Percentiles rank a stretch among this genome's conserved stretches.
Evolutionary conservation across 2,113 vertebrate species (phyloP).

Genomic region (Dinomys branickii): DNA sequence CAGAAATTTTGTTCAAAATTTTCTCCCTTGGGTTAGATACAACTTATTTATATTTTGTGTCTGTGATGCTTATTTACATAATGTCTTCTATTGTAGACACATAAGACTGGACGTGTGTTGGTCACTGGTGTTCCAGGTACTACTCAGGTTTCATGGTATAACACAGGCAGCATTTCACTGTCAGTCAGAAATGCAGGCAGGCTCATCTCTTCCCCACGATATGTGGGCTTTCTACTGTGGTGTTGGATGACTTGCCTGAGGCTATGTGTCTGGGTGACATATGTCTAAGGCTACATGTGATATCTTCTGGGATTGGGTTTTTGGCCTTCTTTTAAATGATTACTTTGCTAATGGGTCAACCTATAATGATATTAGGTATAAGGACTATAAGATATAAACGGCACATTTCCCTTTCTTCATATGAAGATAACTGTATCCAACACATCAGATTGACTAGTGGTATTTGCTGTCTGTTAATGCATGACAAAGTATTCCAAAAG

Average conservation of each 20-base stretch:
- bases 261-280: neutral
- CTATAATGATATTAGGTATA: neutral
- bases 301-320: no score
- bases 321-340: neutral
- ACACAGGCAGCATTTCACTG: neutral
- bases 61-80: neutral
- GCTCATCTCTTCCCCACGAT: neutral
- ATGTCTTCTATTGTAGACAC: neutral
- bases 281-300: neutral
- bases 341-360: neutral
- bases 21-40: neutral
- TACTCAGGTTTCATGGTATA: neutral
- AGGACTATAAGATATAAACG: neutral
- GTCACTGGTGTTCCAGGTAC: neutral
- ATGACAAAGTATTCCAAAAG: neutral
- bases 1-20: neutral
- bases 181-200: neutral
- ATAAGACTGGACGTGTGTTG: neutral
- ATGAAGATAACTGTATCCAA: no score
- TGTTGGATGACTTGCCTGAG: neutral
- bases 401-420: neutral
- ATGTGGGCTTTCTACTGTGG: neutral
- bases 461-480: neutral
- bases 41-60: neutral
- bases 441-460: neutral